A percentile compares a stretch with the other conserved stretches of the same genome.
Evolutionary conservation across 2,888 invertebrate species (phyloP).

Genomic region (Nebria salina): DNA sequence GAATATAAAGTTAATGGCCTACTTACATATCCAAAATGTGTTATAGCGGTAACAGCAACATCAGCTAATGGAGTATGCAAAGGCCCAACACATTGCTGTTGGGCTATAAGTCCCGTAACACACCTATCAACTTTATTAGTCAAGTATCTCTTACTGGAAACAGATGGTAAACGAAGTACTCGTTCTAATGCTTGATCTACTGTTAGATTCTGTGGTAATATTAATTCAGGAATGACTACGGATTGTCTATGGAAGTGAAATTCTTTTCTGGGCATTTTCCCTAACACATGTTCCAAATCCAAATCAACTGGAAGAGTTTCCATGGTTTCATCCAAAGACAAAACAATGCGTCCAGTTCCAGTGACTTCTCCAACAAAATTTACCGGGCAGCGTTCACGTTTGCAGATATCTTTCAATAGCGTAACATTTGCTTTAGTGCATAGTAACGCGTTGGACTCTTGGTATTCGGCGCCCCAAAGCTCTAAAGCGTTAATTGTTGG

Average conservation of each 20-base stretch:
- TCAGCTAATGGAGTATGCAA: conserved; percentile 96
- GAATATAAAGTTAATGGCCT: background rate
- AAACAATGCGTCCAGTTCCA: conserved; percentile 76
- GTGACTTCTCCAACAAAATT: conserved; percentile 94
- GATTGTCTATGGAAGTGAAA: conserved; percentile 61
- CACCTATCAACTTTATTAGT: conserved; percentile 97
- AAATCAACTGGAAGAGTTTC: conserved; percentile 83
- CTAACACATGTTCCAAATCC: conserved; percentile 87
- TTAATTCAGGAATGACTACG: conserved; percentile 54
- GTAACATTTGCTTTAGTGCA: conserved; percentile 74
- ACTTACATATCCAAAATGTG: conserved; percentile 78
- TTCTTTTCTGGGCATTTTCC: conserved; percentile 84
- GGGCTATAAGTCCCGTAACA: conserved; percentile 93
- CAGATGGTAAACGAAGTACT: conserved; percentile 88
- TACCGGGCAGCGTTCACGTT: conserved; percentile 91
- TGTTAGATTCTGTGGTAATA: conserved; percentile 66
- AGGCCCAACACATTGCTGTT: conserved; percentile 98
- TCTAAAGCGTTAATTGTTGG: conserved; percentile 93
- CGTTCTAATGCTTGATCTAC: conserved; percentile 76
- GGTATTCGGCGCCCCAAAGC: conserved; percentile 98
- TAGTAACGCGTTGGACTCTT: conserved; percentile 93
- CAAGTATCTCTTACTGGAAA: conserved; percentile 93
- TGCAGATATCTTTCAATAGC: conserved; percentile 76
- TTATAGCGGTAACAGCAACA: conserved; percentile 89
- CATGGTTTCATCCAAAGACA: conserved; percentile 73